phyloP scores from a whole-genome alignment of 2,113 vertebrate genomes.

The Bolborhynchus lineola region DNA sequence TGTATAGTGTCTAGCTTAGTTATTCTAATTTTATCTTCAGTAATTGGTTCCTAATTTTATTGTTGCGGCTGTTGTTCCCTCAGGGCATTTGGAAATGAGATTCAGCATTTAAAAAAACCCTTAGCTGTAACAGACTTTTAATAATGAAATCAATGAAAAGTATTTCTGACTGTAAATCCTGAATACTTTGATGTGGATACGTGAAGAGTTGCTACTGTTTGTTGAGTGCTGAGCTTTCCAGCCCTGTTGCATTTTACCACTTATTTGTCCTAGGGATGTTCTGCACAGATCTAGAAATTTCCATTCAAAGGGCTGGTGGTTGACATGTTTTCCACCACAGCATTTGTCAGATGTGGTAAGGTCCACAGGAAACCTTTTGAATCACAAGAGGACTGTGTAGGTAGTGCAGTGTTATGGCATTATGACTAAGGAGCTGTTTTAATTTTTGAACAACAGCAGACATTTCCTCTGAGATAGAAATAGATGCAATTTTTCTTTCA shows the following conservation, averaged over 20 bases:
- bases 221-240: neutral
- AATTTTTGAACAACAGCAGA: neutral
- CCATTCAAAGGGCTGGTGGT: neutral
- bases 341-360: neutral
- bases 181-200: neutral
- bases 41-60: slow-evolving; percentile 48
- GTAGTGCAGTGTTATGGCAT: neutral
- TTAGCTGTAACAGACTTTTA: neutral
- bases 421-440: neutral
- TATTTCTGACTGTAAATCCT: neutral
- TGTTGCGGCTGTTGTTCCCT: slow-evolving; percentile 19
- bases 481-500: neutral
- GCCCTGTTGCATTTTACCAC: neutral
- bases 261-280: neutral
- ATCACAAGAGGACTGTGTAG: neutral
- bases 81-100: slow-evolving; percentile 11
- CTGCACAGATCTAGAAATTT: neutral
- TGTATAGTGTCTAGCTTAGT: neutral
- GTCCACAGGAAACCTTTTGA: neutral
- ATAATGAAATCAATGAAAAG: slow-evolving; percentile 1
- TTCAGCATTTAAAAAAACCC: neutral
- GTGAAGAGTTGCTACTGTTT: neutral
- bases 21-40: slow-evolving; percentile 51
- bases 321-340: neutral
- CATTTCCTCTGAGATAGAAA: neutral